These are phyloP conservation scores for Ataeniobius toweri DNA, from an alignment of 2,797 vertebrate genomes.

Conservation along the genomic window DNA sequence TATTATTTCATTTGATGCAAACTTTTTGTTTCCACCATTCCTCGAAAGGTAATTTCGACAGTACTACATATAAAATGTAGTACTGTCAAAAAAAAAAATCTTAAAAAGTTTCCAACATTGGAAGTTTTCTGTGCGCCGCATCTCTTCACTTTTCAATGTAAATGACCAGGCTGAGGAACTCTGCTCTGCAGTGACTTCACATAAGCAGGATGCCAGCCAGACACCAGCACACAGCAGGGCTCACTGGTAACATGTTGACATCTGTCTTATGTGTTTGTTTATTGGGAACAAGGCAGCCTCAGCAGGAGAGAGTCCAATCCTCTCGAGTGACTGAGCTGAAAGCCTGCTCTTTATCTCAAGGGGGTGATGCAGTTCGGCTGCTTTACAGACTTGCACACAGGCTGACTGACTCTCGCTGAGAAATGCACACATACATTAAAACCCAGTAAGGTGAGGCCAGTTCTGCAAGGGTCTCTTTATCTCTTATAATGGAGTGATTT, in stretches of 20 bases:
- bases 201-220: slow-evolving; percentile 24
- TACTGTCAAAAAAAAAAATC: too few species aligned
- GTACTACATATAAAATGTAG: neutral
- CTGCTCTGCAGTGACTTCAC: slow-evolving; percentile 11
- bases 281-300: slow-evolving; percentile 49
- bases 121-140: neutral
- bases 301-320: slow-evolving; percentile 41
- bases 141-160: slow-evolving; percentile 2
- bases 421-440: slow-evolving; percentile 18
- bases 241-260: slow-evolving; percentile 57
- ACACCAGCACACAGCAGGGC: slow-evolving; percentile 23
- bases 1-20: too few species aligned
- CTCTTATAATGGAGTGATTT: slow-evolving; percentile 63
- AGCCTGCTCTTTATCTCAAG: slow-evolving; percentile 32
- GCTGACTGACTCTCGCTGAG: slow-evolving; percentile 1
- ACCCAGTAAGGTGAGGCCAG: neutral
- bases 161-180: slow-evolving; percentile 28
- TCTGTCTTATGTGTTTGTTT: slow-evolving; percentile 71
- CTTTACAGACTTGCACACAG: slow-evolving; percentile 13
- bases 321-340: slow-evolving; percentile 46
- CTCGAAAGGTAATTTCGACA: neutral
- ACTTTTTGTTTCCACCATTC: too few species aligned
- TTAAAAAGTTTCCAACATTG: neutral
- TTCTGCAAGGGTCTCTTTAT: slow-evolving; percentile 48
- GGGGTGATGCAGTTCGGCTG: slow-evolving; percentile 10